Conservation (phyloP, 2,113 vertebrate genomes). For the Scatophagus argus region DNA sequence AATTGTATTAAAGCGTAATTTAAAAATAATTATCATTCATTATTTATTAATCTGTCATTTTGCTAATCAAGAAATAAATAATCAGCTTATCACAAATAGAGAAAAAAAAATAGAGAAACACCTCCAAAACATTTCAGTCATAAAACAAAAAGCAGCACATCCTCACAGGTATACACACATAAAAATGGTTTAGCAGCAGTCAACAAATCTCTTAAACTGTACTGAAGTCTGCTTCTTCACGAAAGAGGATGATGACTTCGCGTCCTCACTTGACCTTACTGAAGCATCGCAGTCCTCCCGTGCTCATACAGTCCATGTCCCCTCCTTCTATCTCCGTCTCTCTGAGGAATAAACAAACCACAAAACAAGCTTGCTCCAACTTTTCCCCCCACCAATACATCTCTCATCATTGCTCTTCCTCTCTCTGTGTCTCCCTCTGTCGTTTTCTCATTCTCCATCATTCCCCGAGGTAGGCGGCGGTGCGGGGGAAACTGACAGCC, state of each 20-base stretch:
- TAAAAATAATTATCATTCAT: neutral
- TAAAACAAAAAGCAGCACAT: no score
- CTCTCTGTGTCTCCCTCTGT: slow-evolving; percentile 40
- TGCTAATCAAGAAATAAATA: neutral
- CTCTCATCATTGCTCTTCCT: slow-evolving; percentile 46
- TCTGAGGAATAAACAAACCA: slow-evolving; percentile 50
- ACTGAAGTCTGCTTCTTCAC: slow-evolving; percentile 25
- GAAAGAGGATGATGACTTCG: slow-evolving; percentile 21
- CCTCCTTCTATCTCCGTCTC: neutral
- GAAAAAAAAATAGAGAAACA: no score
- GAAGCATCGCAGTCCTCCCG: slow-evolving; percentile 36
- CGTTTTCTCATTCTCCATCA: slow-evolving; percentile 63
- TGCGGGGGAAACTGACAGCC: slow-evolving; percentile 72
- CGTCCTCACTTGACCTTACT: slow-evolving; percentile 5
- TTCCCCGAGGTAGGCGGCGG: slow-evolving; percentile 57
- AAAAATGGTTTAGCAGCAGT: neutral
- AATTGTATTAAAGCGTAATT: neutral
- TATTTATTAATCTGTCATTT: neutral
- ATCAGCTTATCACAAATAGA: neutral
- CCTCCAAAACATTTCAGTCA: no score
- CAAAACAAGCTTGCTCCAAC: slow-evolving; percentile 53
- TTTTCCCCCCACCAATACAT: slow-evolving; percentile 36
- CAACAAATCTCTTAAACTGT: slow-evolving; percentile 21
- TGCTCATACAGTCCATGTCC: slow-evolving; percentile 1
- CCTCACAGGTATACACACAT: no score